Base-by-base conservation (phyloP, 2,888 invertebrate species). In the Loripinus fragilis region DNA sequence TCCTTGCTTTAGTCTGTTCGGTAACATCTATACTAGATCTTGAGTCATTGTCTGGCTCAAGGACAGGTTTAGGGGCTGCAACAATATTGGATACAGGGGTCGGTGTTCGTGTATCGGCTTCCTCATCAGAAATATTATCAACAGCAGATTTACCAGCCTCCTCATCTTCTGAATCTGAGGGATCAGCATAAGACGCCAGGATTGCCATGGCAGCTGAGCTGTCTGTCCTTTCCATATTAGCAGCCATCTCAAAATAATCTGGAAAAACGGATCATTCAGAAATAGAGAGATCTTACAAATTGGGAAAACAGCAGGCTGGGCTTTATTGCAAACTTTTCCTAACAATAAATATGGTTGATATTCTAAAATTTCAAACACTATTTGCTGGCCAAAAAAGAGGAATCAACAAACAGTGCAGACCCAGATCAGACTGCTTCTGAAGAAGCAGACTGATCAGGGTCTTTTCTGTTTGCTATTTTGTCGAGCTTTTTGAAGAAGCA, bases 121-220 rank as follows among this genome's bases (percentile, higher is more conserved):
- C 90, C 35, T 91, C 91, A 77, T 89, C 89, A 35, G 91, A 91
- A 66, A 91, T 91, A 52, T 86, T 78, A 55, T 90, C 91, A 20
- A 87, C 83, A 10, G 88, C 85, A 12, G 81, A 80, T 30, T 67
- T 76, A 0, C 20, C 28, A 42, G 65, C 64, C 30, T 76, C 71
- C 41, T 74, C 80, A 52, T 87, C 85, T 25, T 87, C 85, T 0
- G 84, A 85, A 33, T 81, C 81, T 67, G 81, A 81, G 52, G 85
- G 85, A 30, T 79, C 79, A 25, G 81, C 85, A 76, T 84, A 84
- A 30, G 85, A 75, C 20, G 87, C 86, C 35, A 91, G 76, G 12
- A 88, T 87, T 35, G 88, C 87, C 85, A 90, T 88, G 7, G 86
- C 87, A 25, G 89, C 85, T 12, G 85, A 77, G 68, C 89, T 89